Base-by-base conservation (phyloP, 2,113 vertebrate genomes). In the Nyctibius bracteatus region DNA sequence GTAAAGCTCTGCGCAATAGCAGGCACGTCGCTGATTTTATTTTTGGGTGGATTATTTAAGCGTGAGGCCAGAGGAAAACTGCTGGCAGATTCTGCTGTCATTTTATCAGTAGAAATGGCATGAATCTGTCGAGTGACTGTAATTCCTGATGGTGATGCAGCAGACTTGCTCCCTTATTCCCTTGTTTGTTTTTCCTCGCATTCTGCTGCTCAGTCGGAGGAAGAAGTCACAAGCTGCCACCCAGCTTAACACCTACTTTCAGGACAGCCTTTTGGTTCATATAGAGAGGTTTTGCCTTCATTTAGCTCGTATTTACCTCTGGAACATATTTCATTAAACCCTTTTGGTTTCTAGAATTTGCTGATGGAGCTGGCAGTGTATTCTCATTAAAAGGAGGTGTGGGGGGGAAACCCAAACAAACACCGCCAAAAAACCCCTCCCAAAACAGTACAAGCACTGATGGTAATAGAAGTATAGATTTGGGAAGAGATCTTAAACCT, bases 1-100 rank as follows among this genome's bases (percentile, higher is more conserved):
- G 99, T 99, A 98, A 12, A 65, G 47, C 39, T 35, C 72, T 18
- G 54, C 3, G 0, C 52, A 14, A 4, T 0, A 1, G 15, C 31
- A 33, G 39, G 13, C 24, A 28, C 3, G 0, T 14, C 1, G 0
- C 41, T n/a, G 14, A 8, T 7, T 15, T 41, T 17, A 1, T 11
- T 46, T 35, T 55, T 1, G 12, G 22, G 24, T 39, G 68, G 14
- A 1, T 41, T 86, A 24, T 43, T 54, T 27, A 54, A 61, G 28
- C 14, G 11, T 21, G 17, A 66, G 57, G 39, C 35, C 33, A 13
- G 30, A n/a, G 59, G 20, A 81, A 6, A 54, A 9, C 2, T 31
- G 5, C 10, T 46, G 71, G 55, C 24, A 57, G 31, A 39, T 30
- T 31, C 74, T 82, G 41, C 43, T 91, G 43, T 30, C 2, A 0